These are phyloP conservation scores for Platypus cylindrus DNA, from an alignment of 2,888 invertebrate genomes.

Conservation along the genomic window DNA sequence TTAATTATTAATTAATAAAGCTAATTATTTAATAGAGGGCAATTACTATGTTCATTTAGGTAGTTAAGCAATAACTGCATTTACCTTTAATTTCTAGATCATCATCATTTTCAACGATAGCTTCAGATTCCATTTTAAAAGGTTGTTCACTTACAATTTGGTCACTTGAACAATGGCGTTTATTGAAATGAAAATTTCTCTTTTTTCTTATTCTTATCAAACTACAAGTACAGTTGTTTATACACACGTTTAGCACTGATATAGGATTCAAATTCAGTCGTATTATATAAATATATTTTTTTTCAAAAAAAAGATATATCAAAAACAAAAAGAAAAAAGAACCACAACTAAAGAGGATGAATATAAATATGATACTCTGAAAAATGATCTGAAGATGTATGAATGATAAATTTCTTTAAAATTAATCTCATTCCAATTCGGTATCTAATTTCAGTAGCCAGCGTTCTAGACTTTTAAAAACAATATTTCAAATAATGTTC, in stretches of 20 bases:
- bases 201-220: constrained; percentile 6
- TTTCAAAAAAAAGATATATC: background rate
- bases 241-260: too few relatives aligned
- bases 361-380: constrained; percentile 39
- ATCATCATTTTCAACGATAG: constrained; percentile 2
- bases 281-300: too few relatives aligned
- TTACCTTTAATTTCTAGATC: constrained; percentile 8
- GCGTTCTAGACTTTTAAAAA: constrained; percentile 31
- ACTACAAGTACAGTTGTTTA: constrained; percentile 14
- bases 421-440: constrained; percentile 68
- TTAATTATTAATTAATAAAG: too few relatives aligned
- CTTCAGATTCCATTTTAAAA: constrained; percentile 9
- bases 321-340: constrained; percentile 3
- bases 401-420: constrained; percentile 58
- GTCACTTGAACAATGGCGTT: too few relatives aligned
- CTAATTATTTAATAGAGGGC: too few relatives aligned
- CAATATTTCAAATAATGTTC: constrained; percentile 1
- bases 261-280: too few relatives aligned
- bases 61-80: too few relatives aligned
- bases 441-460: constrained; percentile 46
- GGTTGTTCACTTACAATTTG: constrained; percentile 12
- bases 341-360: constrained; percentile 15
- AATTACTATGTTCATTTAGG: too few relatives aligned
- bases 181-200: too few relatives aligned
- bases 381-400: constrained; percentile 68